These are phyloP conservation scores for Hylia prasina DNA, from an alignment of 2,113 vertebrate species.

Conservation along the genomic window DNA sequence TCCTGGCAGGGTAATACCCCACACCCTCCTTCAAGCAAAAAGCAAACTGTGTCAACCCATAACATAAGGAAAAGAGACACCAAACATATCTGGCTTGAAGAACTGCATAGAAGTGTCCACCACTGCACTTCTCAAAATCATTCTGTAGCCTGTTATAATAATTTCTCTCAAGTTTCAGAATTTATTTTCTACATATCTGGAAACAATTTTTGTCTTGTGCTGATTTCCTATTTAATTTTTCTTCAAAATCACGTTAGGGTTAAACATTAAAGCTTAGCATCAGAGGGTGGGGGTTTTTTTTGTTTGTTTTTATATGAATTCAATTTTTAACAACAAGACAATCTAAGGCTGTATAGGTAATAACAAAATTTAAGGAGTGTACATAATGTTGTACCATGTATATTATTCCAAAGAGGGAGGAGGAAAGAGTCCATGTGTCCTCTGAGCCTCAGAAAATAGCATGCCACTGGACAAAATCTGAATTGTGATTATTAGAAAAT, in stretches of 20 bases:
- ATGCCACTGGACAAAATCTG: not conserved
- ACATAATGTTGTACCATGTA: not conserved
- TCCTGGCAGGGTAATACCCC: too few species aligned
- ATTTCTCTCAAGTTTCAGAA: not conserved
- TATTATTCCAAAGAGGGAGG: not conserved
- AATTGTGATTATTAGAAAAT: not conserved
- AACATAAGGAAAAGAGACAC: not conserved
- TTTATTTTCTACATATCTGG: not conserved
- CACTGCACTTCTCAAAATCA: not conserved
- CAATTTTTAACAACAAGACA: not conserved
- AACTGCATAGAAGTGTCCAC: not conserved
- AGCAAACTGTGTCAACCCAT: too few species aligned
- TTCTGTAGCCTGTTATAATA: not conserved
- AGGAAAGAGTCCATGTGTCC: not conserved
- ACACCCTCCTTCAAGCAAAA: too few species aligned
- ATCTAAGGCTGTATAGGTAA: not conserved
- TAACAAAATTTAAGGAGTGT: not conserved
- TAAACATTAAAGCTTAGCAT: not conserved
- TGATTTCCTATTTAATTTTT: not conserved
- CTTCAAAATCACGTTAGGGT: not conserved
- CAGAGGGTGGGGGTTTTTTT: too few species aligned
- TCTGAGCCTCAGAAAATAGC: not conserved
- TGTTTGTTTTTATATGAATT: not conserved
- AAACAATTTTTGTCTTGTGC: not conserved
- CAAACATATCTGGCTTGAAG: not conserved